Base-by-base conservation (phyloP, 2,797 vertebrate species). In the Liasis olivaceus region DNA sequence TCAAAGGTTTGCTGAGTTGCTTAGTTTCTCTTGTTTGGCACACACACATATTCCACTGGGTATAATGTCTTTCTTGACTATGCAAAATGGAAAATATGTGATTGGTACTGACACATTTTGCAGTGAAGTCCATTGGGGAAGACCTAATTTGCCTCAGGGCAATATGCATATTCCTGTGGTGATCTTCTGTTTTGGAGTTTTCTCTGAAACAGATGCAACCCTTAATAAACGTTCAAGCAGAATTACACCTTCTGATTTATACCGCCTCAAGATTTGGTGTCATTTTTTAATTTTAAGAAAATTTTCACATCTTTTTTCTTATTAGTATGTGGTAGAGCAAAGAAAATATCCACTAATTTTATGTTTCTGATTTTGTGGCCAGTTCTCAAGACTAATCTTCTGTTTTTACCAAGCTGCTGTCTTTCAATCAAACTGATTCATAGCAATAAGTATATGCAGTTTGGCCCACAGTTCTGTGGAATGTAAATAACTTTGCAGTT, bases 1-100 rank as follows among this genome's bases (percentile, higher is more conserved):
- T 99, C 97, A 96, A 99, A 99, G 96, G 99, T 99, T 93, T 98
- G 98, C 95, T 98, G 93, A 15, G 99, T 98, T 81, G 99, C 99
- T 69, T 31, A 31, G 31, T 36, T 72, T 5, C 5, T 69, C 13
- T 72, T 36, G n/a, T 31, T 72, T 6, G 5, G n/a, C 51, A 54
- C 51, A 54, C 51, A 54, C 14, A 14, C 66, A 36, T 36, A 72
- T 36, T 72, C n/a, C 66, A 72, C 7, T 72, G n/a, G n/a, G 66
- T 72, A 36, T 17, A 36, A 31, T 17, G 36, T 72, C 66, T 72
- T 54, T 72, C 66, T 31, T 72, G 14, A 72, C n/a, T 31, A 36
- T 72, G n/a, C 66, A 72, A n/a, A 72, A 72, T 72, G n/a, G n/a
- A 36, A 72, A 31, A 31, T 2, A 69, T 69, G 36, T 26, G 26